Evolutionary conservation across 2,113 vertebrate genomes (phyloP).

Genomic region (Hydropotes inermis): DNA sequence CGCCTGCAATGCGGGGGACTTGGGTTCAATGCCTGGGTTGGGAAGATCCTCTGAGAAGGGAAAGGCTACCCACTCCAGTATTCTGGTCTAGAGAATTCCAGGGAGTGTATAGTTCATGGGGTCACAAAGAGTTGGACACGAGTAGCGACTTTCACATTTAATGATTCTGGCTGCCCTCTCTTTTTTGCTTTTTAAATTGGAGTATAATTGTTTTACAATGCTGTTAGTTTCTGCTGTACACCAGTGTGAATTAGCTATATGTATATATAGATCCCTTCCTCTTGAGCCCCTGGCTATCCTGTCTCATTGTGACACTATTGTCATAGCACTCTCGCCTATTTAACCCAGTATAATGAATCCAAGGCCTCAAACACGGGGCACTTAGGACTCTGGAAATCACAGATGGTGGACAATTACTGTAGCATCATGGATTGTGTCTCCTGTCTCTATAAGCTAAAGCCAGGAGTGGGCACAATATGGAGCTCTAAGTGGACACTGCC

Average conservation of each 20-base stretch:
- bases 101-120: not conserved
- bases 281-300: not conserved
- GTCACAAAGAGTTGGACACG: fast-evolving
- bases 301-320: not conserved
- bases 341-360: not conserved
- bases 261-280: not conserved
- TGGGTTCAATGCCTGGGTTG: not conserved
- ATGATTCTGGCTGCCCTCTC: not conserved
- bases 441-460: not conserved
- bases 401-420: not conserved
- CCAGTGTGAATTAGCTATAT: not conserved
- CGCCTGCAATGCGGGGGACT: not conserved
- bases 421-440: not conserved
- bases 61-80: not conserved
- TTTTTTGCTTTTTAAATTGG: not conserved
- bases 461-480: not conserved
- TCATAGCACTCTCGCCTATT: not conserved
- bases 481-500: not conserved
- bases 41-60: not conserved
- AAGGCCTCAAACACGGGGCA: not conserved
- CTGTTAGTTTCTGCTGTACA: not conserved
- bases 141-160: not conserved
- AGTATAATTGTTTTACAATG: not conserved
- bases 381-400: not conserved
- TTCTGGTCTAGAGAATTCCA: not conserved